A percentile compares a stretch with the other conserved stretches of the same genome.
These are phyloP conservation scores for Catocala fraxini DNA, from an alignment of 2,888 invertebrate genomes.

Conservation along the genomic window DNA sequence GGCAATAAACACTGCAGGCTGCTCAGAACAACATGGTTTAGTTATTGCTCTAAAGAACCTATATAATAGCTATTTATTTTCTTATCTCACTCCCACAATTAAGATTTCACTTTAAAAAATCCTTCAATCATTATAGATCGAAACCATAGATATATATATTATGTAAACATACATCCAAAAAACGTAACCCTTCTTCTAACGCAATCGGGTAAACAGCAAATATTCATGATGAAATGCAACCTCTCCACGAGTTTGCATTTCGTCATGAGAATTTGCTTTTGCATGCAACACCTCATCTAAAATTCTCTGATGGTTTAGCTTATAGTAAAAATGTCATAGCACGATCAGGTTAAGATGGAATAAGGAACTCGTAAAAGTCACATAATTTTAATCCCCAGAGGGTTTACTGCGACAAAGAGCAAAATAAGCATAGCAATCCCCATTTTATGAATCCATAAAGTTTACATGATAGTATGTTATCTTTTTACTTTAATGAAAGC, in stretches of 20 bases:
- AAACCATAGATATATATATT: too few species aligned
- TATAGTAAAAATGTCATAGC: conserved; percentile 39
- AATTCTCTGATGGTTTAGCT: conserved; percentile 14
- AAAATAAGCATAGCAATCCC: conserved; percentile 40
- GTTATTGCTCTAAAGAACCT: too few species aligned
- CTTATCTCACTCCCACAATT: too few species aligned
- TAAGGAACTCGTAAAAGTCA: conserved; percentile 53
- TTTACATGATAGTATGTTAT: conserved; percentile 39
- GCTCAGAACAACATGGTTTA: too few species aligned
- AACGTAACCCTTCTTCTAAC: neutral
- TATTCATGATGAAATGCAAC: neutral
- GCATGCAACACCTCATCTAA: neutral
- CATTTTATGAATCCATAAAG: conserved; percentile 51
- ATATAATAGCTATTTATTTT: too few species aligned
- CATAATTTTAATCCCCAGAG: conserved; percentile 54
- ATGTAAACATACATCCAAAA: neutral
- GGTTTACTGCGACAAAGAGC: conserved; percentile 51
- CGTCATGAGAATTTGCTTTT: too few species aligned
- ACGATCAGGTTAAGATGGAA: conserved; percentile 26
- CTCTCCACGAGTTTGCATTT: too few species aligned
- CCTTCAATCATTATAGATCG: too few species aligned
- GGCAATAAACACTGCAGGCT: too few species aligned
- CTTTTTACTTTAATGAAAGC: conserved; percentile 32
- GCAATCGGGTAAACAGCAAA: neutral
- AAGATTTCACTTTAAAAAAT: too few species aligned